Base-by-base conservation (phyloP, 2,113 vertebrate species). In the Cyanoliseus patagonus region DNA sequence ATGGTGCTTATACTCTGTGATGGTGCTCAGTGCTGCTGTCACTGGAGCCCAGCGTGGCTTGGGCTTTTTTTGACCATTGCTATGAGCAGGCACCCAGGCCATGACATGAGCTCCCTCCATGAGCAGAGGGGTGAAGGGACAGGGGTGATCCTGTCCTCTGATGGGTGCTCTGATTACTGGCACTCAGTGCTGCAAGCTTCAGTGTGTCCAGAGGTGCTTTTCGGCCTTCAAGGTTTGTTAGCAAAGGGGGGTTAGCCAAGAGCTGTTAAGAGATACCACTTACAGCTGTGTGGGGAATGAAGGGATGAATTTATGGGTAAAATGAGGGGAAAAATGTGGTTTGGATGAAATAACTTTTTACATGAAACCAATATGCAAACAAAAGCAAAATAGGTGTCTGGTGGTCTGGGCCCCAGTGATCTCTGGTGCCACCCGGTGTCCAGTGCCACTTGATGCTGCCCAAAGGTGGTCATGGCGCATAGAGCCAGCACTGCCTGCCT, bases 401-500 rank as follows among this genome's bases (percentile, higher is more conserved):
- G 19, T 1, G 4, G 27, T 51, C 83, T 27, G 42, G 44, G 17
- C 8, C 47, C 28, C 57, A 2, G 0, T 30, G 25, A 12, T 22
- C 49, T 24, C 27, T 2, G 1, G 10, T 57, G 42, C 10, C 1
- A 4, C 31, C 4, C 2, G 0, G 39, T 53, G 63, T 27, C 20
- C 24, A 11, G 30, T 31, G n/a, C 13, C 19, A 23, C 13, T 33
- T 37, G 49, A 42, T 17, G 35, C 7, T 72, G 14, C 42, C 49
- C 35, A 33, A 1, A 0, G 0, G 42, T 51, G 64, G 41, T 22
- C 14, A 22, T 42, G 41, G 17, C 42, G 63, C 30, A 27, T 27
- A 47, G 30, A 49, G 47, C 17, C 55, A 57, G 30, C 39, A 13
- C 11, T 41, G 30, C 2, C 3, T 16, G 28, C 5, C 24, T 53